phyloP scores from a whole-genome alignment of 2,113 vertebrate species.

The Otis tarda region DNA sequence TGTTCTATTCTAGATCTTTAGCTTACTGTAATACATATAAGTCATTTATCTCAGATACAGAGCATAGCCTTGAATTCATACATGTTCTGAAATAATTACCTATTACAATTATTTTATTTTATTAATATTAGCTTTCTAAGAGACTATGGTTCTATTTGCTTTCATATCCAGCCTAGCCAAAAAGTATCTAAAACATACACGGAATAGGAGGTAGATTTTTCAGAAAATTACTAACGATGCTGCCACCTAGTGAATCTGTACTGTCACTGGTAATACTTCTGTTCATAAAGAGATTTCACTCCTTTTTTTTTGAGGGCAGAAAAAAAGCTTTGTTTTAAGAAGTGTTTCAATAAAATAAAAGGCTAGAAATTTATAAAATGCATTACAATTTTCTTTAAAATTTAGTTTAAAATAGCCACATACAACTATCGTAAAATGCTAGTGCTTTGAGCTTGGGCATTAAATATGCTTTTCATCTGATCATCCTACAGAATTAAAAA shows the following conservation, averaged over 20 bases:
- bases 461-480: neutral
- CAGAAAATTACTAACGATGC: slow-evolving; percentile 46
- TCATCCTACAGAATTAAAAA: neutral
- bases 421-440: neutral
- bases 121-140: neutral
- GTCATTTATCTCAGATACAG: neutral
- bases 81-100: neutral
- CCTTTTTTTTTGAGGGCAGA: neutral
- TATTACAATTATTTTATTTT: neutral
- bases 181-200: neutral
- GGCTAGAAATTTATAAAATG: neutral
- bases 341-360: neutral
- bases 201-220: neutral
- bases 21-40: no score
- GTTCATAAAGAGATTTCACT: neutral
- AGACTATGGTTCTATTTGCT: neutral
- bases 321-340: neutral
- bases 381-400: neutral
- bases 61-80: neutral
- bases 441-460: neutral
- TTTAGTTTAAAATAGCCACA: neutral
- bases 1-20: neutral
- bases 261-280: neutral
- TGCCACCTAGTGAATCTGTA: slow-evolving; percentile 74
- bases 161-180: neutral